Percentiles rank a stretch among this genome's conserved stretches.
phyloP scores from a whole-genome alignment of 1,140 invertebrate genomes.

The Temnothorax curvispinosus region DNA sequence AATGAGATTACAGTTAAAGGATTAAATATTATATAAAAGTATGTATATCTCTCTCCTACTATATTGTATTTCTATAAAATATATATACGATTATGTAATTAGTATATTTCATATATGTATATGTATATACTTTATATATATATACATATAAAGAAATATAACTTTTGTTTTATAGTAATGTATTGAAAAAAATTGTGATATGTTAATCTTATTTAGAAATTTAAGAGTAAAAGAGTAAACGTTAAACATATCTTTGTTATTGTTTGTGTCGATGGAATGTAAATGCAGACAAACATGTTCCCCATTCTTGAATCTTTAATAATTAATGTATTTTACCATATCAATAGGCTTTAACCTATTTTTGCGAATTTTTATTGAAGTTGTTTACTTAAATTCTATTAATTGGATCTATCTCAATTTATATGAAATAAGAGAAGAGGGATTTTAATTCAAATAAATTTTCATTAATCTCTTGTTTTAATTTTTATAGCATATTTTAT shows the following conservation, averaged over 20 bases:
- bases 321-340: conserved; percentile 28
- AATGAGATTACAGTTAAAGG: background rate
- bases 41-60: background rate
- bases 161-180: conserved; percentile 18
- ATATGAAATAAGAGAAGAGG: background rate
- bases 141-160: background rate
- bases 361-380: conserved; percentile 3
- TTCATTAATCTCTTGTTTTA: background rate
- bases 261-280: conserved; percentile 4
- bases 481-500: conserved; percentile 13
- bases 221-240: background rate
- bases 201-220: conserved; percentile 32
- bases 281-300: background rate
- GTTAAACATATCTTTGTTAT: conserved; percentile 25
- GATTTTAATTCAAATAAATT: background rate
- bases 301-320: background rate
- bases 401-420: background rate
- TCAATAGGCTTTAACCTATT: conserved; percentile 15
- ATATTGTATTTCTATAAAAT: conserved; percentile 5
- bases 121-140: background rate
- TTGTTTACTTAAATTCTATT: background rate
- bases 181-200: background rate
- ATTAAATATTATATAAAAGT: background rate
- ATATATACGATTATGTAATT: conserved; percentile 15
- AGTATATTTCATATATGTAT: background rate